Conservation (phyloP, 2,888 invertebrate species). For the Andrena hattorfiana region DNA sequence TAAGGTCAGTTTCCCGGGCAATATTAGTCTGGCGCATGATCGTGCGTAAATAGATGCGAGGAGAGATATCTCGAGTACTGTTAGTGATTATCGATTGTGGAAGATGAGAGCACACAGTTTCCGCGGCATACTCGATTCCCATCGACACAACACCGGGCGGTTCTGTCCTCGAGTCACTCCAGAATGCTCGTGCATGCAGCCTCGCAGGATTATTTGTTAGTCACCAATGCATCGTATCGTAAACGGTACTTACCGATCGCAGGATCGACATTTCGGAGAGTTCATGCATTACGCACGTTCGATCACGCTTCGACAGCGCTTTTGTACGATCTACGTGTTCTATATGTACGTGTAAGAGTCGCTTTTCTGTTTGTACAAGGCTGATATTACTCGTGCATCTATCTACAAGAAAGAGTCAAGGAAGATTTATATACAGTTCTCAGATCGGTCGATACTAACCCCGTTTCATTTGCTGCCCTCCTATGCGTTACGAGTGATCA, state of each 20-base stretch:
- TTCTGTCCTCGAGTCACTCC: background rate
- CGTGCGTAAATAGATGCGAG: too few relatives aligned
- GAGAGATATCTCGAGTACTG: background rate
- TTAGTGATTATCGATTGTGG: background rate
- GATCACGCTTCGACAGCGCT: slow-evolving; percentile 38
- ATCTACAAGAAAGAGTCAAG: slow-evolving; percentile 39
- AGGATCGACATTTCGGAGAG: slow-evolving; percentile 56
- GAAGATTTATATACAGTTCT: slow-evolving; percentile 32
- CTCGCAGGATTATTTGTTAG: slow-evolving; percentile 47
- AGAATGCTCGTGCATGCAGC: slow-evolving; percentile 18
- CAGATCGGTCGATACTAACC: background rate
- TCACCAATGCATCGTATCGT: slow-evolving; percentile 49
- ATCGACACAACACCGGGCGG: too few relatives aligned
- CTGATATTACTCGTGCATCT: slow-evolving; percentile 30
- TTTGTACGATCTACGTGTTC: slow-evolving; percentile 33
- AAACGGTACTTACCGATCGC: slow-evolving; percentile 71
- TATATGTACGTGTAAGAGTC: slow-evolving; percentile 43
- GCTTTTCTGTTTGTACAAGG: slow-evolving; percentile 13
- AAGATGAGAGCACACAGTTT: background rate
- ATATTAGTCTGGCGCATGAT: background rate
- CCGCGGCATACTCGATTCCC: too few relatives aligned
- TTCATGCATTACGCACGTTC: slow-evolving; percentile 65
- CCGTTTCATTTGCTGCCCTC: background rate
- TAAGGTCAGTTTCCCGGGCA: background rate
- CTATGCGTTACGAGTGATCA: background rate